Evolutionary conservation across 2,113 vertebrate species (phyloP), one percentile per base, ranked within the genome.

Genomic region (Jacana jacana): DNA sequence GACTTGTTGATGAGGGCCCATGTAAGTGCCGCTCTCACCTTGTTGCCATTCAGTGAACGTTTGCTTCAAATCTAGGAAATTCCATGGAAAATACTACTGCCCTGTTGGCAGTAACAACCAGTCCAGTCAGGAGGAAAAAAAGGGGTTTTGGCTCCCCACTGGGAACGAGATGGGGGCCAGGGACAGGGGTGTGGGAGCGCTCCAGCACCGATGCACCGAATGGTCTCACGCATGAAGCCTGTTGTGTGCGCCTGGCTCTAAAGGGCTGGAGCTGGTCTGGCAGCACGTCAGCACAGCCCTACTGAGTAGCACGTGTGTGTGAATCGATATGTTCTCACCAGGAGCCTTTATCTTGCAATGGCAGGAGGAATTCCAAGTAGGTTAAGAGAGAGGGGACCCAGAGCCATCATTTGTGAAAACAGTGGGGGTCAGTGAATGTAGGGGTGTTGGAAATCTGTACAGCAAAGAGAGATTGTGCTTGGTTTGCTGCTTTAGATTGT

Each of bases 161-260:
- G 12, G 19, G 28, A 63, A 70, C 25, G 31, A 28, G 22, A 7
- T 11, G 35, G 9, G 8, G 31, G 5, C 1, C 42, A 86, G 28
- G n/a, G 27, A 57, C 1, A 3, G 20, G 37, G 3, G 5, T 57
- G 58, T 1, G 1, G 20, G 12, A 83, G 24, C 7, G 0, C 60
- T 73, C 25, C 77, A 81, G n/a, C 46, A 52, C 8, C 31, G 46
- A 49, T 19, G 7, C 22, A 49, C 10, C 10, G 13, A 37, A 49
- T 37, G 22, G 22, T 49, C 37, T 83, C 80, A 12, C 1, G 5
- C 1, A 2, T 63, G n/a, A 37, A 83, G n/a, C 17, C 76, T 80
- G 63, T 25, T 77, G 49, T 39, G 54, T 83, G 40, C 88, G 13
- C 54, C 37, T 66, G 77, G 16, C 10, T 3, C 2, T 5, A 27